phyloP scores from a whole-genome alignment of 2,113 vertebrate genomes.

The Cyanoliseus patagonus region DNA sequence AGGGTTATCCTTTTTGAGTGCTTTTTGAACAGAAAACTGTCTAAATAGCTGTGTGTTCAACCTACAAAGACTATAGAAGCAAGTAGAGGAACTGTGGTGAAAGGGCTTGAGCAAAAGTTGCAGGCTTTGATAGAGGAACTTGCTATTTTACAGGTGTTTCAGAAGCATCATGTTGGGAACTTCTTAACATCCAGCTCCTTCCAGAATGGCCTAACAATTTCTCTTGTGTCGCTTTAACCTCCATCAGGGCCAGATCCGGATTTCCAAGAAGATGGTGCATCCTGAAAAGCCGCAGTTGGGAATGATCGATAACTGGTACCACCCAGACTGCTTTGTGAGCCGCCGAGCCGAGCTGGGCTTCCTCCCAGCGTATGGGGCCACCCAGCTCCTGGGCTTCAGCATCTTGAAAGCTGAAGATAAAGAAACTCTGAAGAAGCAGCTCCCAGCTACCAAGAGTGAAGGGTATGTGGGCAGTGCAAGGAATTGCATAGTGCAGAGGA shows the following conservation, averaged over 20 bases:
- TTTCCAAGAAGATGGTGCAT: constrained; percentile 95
- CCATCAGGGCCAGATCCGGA: constrained; percentile 88
- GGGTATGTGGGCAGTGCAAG: constrained; percentile 72
- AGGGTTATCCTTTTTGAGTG: neutral
- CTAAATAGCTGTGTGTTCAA: neutral
- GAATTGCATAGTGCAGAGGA: neutral
- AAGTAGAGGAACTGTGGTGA: neutral
- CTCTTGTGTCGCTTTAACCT: neutral
- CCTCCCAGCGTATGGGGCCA: constrained; percentile 80
- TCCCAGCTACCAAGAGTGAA: constrained; percentile 86
- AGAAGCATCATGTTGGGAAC: neutral
- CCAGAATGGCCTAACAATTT: neutral
- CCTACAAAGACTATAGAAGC: neutral
- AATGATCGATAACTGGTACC: constrained; percentile 98
- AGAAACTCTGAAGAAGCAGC: constrained; percentile 87
- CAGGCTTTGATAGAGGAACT: neutral
- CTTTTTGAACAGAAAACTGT: neutral
- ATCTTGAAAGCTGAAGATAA: constrained; percentile 86
- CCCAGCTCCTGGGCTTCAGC: constrained; percentile 90
- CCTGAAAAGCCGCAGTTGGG: constrained; percentile 94
- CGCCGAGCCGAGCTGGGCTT: constrained; percentile 88
- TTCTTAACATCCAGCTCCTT: neutral
- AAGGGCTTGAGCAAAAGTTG: neutral
- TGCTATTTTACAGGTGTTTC: neutral
- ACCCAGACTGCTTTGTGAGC: constrained; percentile 88